Base-by-base conservation (phyloP, 2,113 vertebrate species). In the Leptodactylus fuscus region DNA sequence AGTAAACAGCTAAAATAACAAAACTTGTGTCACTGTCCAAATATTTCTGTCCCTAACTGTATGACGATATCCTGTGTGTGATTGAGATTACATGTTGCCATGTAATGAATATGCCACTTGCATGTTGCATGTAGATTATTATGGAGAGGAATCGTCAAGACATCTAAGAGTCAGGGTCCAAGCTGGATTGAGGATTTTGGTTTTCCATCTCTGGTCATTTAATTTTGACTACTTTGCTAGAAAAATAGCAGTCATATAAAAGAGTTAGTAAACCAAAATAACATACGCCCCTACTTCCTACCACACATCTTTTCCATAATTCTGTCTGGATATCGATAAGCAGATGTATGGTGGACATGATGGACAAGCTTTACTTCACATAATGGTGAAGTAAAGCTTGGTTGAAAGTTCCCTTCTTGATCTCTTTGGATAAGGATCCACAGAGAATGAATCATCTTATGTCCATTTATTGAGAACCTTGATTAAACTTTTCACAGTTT, bases 401-500 rank as follows among this genome's bases (percentile, higher is more conserved):
- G 38, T 9, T 22, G 20, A 22, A 5, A 12, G 69, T 0, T 13
- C 18, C 70, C n/a, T 73, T 73, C 10, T 27, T 13, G 11, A 73
- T 1, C 3, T 27, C 20, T 46, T 44, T 5, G 10, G 12, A 41
- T 20, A 24, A 73, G 36, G 11, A 44, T 24, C 38, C 4, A 5
- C 20, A 13, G 70, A 22, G 46, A 67, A 34, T 81, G 10, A 67
- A 44, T 29, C 3, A 81, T 29, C 36, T 65, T 55, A 11, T 73
- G 16, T 84, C 38, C 22, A 46, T 34, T 49, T 53, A 44, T 46
- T 22, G 36, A 75, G 38, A 58, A 76, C 41, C 71, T n/a, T 27
- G 55, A n/a, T 60, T 44, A 53, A 74, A 34, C 82, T 62, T 44
- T 65, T 12, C 41, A 60, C n/a, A 41, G 74, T 79, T 79, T 85